Percentiles rank a stretch among this genome's conserved stretches.
These are phyloP conservation scores for Pseudomugil tenellus DNA, from an alignment of 2,797 vertebrate genomes.

Conservation along the genomic window DNA sequence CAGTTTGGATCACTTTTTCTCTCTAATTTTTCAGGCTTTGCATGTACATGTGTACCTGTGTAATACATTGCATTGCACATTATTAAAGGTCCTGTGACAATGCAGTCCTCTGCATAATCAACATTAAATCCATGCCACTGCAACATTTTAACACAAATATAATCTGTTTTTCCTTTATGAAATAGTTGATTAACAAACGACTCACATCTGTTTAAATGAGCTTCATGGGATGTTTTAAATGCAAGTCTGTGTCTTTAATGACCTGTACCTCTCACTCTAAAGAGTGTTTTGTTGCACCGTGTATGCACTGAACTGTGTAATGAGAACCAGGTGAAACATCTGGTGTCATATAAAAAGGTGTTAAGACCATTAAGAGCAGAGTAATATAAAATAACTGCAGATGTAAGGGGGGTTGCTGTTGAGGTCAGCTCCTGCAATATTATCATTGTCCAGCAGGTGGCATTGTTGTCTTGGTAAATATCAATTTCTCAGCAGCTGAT, in stretches of 20 bases:
- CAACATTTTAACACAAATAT: constrained; percentile 14
- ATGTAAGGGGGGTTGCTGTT: constrained; percentile 40
- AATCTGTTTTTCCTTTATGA: constrained; percentile 36
- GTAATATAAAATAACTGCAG: constrained; percentile 47
- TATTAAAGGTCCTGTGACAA: not conserved
- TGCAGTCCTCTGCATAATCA: constrained; percentile 8
- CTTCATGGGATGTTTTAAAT: constrained; percentile 48
- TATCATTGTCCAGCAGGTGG: constrained; percentile 52
- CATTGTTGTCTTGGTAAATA: constrained; percentile 28
- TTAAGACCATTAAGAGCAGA: constrained; percentile 52
- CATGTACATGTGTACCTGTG: not conserved
- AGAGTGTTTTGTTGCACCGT: constrained; percentile 44
- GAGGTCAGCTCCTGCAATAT: constrained; percentile 56
- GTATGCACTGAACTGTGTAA: constrained; percentile 54
- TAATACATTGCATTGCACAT: constrained; percentile 1
- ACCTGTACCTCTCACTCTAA: constrained; percentile 36
- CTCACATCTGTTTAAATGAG: constrained; percentile 51
- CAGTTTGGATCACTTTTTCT: constrained; percentile 3
- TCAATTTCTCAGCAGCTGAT: constrained; percentile 14
- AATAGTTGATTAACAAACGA: constrained; percentile 56
- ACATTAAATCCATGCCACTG: constrained; percentile 18
- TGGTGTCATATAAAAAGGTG: constrained; percentile 68
- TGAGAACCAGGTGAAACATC: constrained; percentile 71
- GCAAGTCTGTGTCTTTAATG: constrained; percentile 53
- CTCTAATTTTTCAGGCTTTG: not conserved